phyloP scores from a whole-genome alignment of 2,888 invertebrate species.

The Cheilosia impressa region DNA sequence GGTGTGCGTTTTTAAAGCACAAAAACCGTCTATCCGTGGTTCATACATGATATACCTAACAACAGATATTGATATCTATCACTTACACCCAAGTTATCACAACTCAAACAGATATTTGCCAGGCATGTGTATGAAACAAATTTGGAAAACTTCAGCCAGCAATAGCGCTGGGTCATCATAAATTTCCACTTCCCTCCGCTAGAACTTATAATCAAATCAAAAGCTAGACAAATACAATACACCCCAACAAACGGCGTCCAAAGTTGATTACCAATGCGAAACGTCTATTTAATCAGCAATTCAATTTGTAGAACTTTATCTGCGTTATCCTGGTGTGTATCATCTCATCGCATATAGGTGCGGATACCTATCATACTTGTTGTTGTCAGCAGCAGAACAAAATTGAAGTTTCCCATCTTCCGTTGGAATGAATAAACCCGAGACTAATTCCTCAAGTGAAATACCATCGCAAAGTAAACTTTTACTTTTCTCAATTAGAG shows the following conservation, averaged over 20 bases:
- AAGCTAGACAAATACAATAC: slow-evolving; percentile 62
- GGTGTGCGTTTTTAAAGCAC: too few species aligned
- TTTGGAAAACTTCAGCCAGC: slow-evolving; percentile 12
- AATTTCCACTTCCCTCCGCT: slow-evolving; percentile 15
- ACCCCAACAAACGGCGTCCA: slow-evolving; percentile 14
- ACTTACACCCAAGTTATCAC: background rate
- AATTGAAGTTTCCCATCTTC: background rate
- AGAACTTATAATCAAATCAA: slow-evolving; percentile 65
- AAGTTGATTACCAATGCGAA: slow-evolving; percentile 74
- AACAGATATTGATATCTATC: background rate
- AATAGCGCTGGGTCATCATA: slow-evolving; percentile 55
- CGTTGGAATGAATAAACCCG: background rate
- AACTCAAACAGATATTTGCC: slow-evolving; percentile 29
- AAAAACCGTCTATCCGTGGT: background rate
- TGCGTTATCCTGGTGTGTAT: slow-evolving; percentile 54
- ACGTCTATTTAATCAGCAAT: slow-evolving; percentile 75
- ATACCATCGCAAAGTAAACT: slow-evolving; percentile 71
- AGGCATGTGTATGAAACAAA: background rate
- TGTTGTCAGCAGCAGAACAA: slow-evolving; percentile 45
- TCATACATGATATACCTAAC: background rate
- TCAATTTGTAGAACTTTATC: slow-evolving; percentile 75
- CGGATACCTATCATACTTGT: slow-evolving; percentile 25
- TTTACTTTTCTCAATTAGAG: slow-evolving; percentile 72
- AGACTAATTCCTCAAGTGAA: slow-evolving; percentile 66
- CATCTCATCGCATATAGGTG: slow-evolving; percentile 41